These are phyloP conservation scores for Halcyon chelicuti DNA, from an alignment of 2,797 vertebrate species.

Conservation along the genomic window DNA sequence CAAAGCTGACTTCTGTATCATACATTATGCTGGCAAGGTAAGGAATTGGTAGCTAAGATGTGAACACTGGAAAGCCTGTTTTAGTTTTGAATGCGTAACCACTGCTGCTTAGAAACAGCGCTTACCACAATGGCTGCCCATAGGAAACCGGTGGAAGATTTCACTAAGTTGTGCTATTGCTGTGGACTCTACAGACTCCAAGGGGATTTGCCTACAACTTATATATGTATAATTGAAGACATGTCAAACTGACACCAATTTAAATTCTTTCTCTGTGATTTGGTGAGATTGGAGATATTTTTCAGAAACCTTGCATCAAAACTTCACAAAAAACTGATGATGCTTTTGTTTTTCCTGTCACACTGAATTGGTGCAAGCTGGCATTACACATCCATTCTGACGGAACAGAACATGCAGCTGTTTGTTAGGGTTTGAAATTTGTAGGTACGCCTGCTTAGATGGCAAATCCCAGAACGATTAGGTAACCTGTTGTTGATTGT, in stretches of 20 bases:
- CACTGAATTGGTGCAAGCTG: neutral
- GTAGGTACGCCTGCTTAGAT: neutral
- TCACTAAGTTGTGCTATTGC: neutral
- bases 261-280: neutral
- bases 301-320: neutral
- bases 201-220: neutral
- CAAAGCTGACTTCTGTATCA: conserved; percentile 97
- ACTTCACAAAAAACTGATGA: neutral
- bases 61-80: neutral
- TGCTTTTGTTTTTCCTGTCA: neutral
- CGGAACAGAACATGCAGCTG: neutral
- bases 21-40: conserved; percentile 98
- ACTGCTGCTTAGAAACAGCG: neutral
- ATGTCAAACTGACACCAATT: neutral
- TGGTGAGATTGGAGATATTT: neutral
- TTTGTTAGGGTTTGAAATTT: neutral
- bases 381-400: neutral
- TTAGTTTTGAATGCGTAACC: neutral
- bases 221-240: neutral
- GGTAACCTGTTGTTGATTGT: neutral
- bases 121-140: neutral
- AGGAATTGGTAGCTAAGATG: neutral
- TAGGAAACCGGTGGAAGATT: neutral
- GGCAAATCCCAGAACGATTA: neutral
- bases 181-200: neutral